Conservation (phyloP, 2,888 invertebrate species). For the Monopis laevigella region DNA sequence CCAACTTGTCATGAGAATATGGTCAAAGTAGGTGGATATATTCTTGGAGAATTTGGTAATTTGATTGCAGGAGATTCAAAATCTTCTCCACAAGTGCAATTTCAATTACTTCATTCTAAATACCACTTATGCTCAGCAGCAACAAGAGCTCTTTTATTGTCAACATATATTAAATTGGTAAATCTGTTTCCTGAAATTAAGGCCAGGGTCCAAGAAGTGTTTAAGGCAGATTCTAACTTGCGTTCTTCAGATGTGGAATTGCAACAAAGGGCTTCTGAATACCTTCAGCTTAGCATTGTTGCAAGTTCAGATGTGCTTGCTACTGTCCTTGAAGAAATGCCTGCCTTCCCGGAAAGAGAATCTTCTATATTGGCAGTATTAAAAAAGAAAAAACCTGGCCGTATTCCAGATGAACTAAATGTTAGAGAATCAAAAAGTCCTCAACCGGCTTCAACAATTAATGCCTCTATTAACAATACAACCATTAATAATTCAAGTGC, state of each 20-base stretch:
- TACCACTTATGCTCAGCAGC: slow-evolving; percentile 98
- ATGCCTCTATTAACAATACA: slow-evolving; percentile 53
- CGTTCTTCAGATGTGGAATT: slow-evolving; percentile 98
- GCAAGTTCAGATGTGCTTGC: slow-evolving; percentile 98
- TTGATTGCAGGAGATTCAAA: slow-evolving; percentile 98
- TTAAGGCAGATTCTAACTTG: slow-evolving; percentile 93
- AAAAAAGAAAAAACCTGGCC: slow-evolving; percentile 97
- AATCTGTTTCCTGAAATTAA: slow-evolving; percentile 99
- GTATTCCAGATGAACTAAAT: slow-evolving; percentile 85
- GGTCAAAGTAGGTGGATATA: slow-evolving; percentile 99
- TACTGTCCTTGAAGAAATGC: slow-evolving; percentile 99
- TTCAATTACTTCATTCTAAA: slow-evolving; percentile 98
- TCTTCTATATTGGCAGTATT: slow-evolving; percentile 97
- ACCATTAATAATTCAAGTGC: slow-evolving; percentile 72
- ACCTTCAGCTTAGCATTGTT: slow-evolving; percentile 94
- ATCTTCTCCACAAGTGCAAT: slow-evolving; percentile 97
- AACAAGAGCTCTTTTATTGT: slow-evolving; percentile 94
- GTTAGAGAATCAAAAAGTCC: slow-evolving; percentile 86
- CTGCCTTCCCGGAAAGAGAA: slow-evolving; percentile 98
- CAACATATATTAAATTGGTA: slow-evolving; percentile 99
- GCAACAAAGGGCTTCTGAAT: slow-evolving; percentile 98
- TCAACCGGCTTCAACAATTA: slow-evolving; percentile 62
- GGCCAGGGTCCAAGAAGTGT: slow-evolving; percentile 93
- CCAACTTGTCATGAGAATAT: slow-evolving; percentile 99
- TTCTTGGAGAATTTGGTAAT: slow-evolving; percentile 99